Percentiles rank a stretch among this genome's conserved stretches.
Conservation (phyloP, 1,140 invertebrate species). For the Triops longicaudatus region DNA sequence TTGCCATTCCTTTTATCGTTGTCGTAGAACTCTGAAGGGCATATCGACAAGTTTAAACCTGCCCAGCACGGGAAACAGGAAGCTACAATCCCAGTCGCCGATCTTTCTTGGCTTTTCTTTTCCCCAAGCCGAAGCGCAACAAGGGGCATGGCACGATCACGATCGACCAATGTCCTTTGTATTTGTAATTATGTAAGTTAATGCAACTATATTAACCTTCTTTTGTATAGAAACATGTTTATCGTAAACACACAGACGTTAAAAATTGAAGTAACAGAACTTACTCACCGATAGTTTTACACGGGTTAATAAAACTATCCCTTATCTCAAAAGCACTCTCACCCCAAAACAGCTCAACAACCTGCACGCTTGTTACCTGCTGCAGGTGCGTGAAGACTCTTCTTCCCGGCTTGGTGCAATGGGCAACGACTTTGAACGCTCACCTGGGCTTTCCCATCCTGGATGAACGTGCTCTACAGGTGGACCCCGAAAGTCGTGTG, state of each 20-base stretch:
- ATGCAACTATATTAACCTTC: too few relatives aligned
- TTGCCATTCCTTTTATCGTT: neutral
- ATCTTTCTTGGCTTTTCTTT: neutral
- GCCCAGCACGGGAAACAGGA: neutral
- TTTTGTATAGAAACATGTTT: too few relatives aligned
- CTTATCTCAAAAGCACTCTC: neutral
- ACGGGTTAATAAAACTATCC: neutral
- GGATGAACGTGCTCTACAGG: too few relatives aligned
- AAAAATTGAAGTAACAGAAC: too few relatives aligned
- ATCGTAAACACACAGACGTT: too few relatives aligned
- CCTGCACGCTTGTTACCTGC: slow-evolving; percentile 6
- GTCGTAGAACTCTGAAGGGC: neutral
- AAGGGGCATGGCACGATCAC: neutral
- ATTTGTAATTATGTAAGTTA: too few relatives aligned
- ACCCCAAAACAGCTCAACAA: neutral
- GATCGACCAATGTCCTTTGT: too few relatives aligned
- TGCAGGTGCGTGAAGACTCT: slow-evolving; percentile 1
- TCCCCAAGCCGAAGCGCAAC: slow-evolving; percentile 10
- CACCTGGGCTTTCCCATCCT: too few relatives aligned
- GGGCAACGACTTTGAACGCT: too few relatives aligned
- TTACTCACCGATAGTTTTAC: too few relatives aligned
- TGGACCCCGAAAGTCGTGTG: too few relatives aligned
- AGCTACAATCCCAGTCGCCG: neutral
- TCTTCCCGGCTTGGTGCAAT: neutral
- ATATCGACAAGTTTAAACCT: neutral